phyloP scores from a whole-genome alignment of 2,113 vertebrate genomes.

The Pandion haliaetus region DNA sequence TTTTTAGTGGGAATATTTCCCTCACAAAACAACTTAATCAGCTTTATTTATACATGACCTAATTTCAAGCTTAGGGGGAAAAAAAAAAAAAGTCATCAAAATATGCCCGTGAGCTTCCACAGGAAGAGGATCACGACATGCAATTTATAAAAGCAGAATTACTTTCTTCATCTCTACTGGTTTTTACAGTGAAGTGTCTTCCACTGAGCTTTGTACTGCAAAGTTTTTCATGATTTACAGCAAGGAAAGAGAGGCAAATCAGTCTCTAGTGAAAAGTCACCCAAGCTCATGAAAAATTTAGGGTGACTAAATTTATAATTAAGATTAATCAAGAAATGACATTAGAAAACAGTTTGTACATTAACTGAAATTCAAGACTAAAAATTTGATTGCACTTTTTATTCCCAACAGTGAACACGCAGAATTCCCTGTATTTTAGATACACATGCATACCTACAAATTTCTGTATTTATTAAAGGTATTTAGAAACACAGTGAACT shows the following conservation, averaged over 20 bases:
- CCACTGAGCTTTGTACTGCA: neutral
- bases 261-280: constrained; percentile 22
- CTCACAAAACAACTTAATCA: constrained; percentile 26
- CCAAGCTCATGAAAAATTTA: constrained; percentile 34
- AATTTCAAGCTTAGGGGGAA: neutral
- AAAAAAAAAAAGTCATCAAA: neutral
- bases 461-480: constrained; percentile 31
- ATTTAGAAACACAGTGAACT: constrained; percentile 51
- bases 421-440: neutral
- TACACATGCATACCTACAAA: neutral
- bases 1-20: neutral
- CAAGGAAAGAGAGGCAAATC: neutral
- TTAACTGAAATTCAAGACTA: neutral
- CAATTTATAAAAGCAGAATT: neutral
- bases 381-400: neutral
- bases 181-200: neutral
- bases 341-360: neutral
- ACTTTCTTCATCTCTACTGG: neutral
- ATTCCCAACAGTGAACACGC: neutral
- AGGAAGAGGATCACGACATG: neutral
- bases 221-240: neutral
- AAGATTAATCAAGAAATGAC: neutral
- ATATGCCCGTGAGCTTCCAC: neutral
- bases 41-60: constrained; percentile 30
- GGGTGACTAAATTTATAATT: constrained; percentile 21